Base-by-base conservation (phyloP, 2,797 vertebrate species). In the Anabas testudineus region DNA sequence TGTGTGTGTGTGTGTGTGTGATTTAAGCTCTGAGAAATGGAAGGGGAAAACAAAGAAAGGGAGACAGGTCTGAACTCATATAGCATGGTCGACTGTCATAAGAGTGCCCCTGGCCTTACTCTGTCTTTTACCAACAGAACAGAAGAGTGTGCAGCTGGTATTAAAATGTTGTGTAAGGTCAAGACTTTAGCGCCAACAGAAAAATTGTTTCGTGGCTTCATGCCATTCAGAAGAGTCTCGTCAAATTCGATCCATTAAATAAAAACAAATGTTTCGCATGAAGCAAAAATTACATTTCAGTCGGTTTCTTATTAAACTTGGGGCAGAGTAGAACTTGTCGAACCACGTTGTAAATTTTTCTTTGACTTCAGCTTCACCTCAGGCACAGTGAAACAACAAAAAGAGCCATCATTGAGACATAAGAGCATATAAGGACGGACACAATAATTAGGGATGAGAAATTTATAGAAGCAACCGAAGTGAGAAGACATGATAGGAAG, bases 1-100 rank as follows among this genome's bases (percentile, higher is more conserved):
- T 71, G 58, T 53, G 74, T 76, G 61, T 67, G 68, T 72, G 62
- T 57, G 73, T 61, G 43, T 43, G 48, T 39, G 52, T 39, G n/a
- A 67, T 74, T 73, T 77, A 58, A 79, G 80, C 82, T 72, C 63
- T 54, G 72, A 45, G 58, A 80, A 83, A 56, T 77, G 73, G 60
- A 79, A 71, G 74, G 64, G 41, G 59, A 62, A 86, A 79, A 89
- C 76, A 89, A 86, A 88, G 87, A 87, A 70, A 82, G 67, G 73
- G 72, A 81, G 85, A 81, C 89, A 90, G 86, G 90, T 90, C 83
- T 84, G 85, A 89, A 91, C 86, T 68, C 78, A 89, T 87, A 46
- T 65, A 71, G 71, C 58, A 60, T 72, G 73, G 75, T 61, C 46
- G 80, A 75, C 74, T 87, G 76, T 86, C 78, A 80, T 83, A 52